A percentile compares a stretch with the other conserved stretches of the same genome.
Conservation (phyloP, 92 coral and sea anemone genomes). For the Palythoa grandiflora region DNA sequence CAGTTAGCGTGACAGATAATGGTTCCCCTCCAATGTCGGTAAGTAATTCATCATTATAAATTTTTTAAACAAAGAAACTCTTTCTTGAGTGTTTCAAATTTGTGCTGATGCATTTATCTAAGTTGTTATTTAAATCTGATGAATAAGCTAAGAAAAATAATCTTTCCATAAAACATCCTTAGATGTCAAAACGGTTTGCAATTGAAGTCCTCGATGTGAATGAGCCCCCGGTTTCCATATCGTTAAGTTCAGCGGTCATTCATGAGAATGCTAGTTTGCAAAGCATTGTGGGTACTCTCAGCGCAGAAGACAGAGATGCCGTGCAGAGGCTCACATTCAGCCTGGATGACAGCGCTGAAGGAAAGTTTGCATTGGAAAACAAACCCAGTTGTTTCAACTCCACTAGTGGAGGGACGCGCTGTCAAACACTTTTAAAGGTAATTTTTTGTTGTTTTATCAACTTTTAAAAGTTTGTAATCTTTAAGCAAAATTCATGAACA, state of each 20-base stretch:
- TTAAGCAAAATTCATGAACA: no score
- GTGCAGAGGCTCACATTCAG: constrained; percentile 78
- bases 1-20: constrained; percentile 71
- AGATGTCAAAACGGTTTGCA: constrained; percentile 78
- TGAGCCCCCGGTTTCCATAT: constrained; percentile 90
- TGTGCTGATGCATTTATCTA: no score
- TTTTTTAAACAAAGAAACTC: no score
- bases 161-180: constrained; percentile 18
- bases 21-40: constrained; percentile 76
- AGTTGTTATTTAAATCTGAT: no score
- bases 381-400: constrained; percentile 54
- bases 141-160: no score
- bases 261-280: constrained; percentile 77
- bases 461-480: no score
- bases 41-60: constrained; percentile 12
- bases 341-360: constrained; percentile 86
- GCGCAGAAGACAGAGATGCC: constrained; percentile 82
- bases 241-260: constrained; percentile 62
- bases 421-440: constrained; percentile 64
- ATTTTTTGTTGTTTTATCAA: background rate
- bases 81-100: no score
- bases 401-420: constrained; percentile 48
- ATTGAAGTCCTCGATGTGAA: constrained; percentile 85
- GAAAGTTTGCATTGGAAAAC: constrained; percentile 75
- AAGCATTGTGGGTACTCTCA: constrained; percentile 69